Conservation (phyloP, 2,888 invertebrate species). For the Latrodectus hesperus region DNA sequence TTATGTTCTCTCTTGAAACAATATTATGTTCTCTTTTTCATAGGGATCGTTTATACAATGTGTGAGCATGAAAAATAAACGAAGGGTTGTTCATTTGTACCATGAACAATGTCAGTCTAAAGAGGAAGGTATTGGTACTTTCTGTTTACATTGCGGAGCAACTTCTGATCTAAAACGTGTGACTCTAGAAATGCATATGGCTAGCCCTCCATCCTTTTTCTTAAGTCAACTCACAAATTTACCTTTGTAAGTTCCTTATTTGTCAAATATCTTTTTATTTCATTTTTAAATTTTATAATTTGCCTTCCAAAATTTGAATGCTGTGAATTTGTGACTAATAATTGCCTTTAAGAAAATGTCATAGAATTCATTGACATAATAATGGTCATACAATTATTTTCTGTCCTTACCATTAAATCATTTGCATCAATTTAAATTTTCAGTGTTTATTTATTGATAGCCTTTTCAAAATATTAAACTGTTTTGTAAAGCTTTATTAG, state of each 20-base stretch:
- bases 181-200: conserved; percentile 80
- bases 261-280: no score
- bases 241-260: conserved; percentile 72
- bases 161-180: conserved; percentile 79
- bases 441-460: no score
- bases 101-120: conserved; percentile 83
- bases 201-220: conserved; percentile 80
- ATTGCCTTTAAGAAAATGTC: no score
- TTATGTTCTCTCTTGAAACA: neutral
- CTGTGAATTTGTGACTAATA: no score
- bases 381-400: no score
- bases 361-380: no score
- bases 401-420: no score
- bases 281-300: no score
- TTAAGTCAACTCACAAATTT: conserved; percentile 77
- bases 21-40: neutral
- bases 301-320: no score
- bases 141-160: conserved; percentile 85
- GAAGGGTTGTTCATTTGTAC: conserved; percentile 83
- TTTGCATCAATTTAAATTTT: no score
- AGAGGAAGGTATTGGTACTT: conserved; percentile 76
- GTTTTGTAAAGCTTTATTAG: no score
- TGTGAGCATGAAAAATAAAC: conserved; percentile 72
- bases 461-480: no score
- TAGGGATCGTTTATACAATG: conserved; percentile 90